Evolutionary conservation across 2,113 vertebrate genomes (phyloP).

Genomic region (Andinoacara biseriatus): DNA sequence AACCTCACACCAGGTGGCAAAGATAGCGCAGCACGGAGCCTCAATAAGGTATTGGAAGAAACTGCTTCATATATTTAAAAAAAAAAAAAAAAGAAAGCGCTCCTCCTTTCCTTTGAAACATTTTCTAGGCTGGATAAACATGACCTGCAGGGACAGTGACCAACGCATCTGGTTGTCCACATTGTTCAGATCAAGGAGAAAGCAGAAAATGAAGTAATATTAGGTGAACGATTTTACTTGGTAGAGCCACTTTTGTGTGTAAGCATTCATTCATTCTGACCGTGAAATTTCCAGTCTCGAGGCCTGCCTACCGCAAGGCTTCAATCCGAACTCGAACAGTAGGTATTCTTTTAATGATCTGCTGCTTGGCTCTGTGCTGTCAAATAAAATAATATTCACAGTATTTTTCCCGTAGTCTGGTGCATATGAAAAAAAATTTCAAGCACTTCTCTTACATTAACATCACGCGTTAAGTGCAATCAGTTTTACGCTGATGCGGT

Average conservation of each 20-base stretch:
- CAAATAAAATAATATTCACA: constrained; percentile 28
- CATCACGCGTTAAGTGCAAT: constrained; percentile 18
- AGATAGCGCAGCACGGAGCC: constrained; percentile 95
- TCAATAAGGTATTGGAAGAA: constrained; percentile 89
- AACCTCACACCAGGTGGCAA: constrained; percentile 97
- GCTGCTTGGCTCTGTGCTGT: constrained; percentile 25
- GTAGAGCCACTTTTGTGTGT: background rate
- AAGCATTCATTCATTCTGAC: background rate
- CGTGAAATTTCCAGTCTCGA: constrained; percentile 3
- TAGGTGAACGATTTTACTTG: background rate
- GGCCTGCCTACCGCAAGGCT: background rate
- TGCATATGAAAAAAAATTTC: constrained; percentile 24
- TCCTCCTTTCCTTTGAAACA: background rate
- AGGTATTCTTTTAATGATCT: constrained; percentile 54
- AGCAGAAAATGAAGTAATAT: background rate
- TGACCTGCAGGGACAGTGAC: background rate
- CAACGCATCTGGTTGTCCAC: background rate
- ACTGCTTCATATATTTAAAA: background rate
- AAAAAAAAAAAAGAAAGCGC: background rate
- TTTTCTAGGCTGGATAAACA: background rate
- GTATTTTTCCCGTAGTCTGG: background rate
- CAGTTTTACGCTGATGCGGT: constrained; percentile 4
- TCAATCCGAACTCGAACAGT: constrained; percentile 38
- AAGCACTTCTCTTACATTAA: background rate
- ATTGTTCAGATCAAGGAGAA: background rate